Evolutionary conservation across 2,888 invertebrate species (phyloP).

Genomic region (Diabrotica balteata): DNA sequence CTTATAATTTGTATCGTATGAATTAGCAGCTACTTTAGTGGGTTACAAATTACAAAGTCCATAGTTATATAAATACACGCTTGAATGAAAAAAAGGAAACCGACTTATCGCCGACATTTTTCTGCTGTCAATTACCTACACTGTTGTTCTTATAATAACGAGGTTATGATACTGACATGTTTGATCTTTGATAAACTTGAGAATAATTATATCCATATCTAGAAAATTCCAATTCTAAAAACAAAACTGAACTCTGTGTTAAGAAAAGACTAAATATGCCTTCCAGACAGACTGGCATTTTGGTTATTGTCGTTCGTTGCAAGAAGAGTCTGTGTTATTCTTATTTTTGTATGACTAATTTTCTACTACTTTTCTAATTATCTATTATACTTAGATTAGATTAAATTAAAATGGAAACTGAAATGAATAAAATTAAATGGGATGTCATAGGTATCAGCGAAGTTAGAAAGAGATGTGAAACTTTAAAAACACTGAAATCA

Average conservation of each 20-base stretch:
- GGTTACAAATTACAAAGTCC: conserved; percentile 14
- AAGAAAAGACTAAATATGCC: background rate
- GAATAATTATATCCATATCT: background rate
- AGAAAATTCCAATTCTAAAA: conserved; percentile 3
- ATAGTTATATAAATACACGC: conserved; percentile 6
- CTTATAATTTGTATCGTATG: too few relatives aligned
- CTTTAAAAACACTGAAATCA: too few relatives aligned
- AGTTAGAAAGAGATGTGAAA: too few relatives aligned
- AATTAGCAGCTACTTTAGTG: background rate
- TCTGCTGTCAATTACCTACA: conserved; percentile 10
- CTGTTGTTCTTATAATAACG: conserved; percentile 8
- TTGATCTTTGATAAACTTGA: conserved; percentile 11
- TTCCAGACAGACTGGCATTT: too few relatives aligned
- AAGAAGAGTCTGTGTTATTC: too few relatives aligned
- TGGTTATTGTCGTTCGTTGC: too few relatives aligned
- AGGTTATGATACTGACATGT: conserved; percentile 9
- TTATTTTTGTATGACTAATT: too few relatives aligned
- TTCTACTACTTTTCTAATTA: too few relatives aligned
- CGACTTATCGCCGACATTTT: conserved; percentile 4
- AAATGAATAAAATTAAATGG: too few relatives aligned
- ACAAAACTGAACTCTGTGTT: conserved; percentile 1
- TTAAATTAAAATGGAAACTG: too few relatives aligned
- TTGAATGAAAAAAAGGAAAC: conserved; percentile 9
- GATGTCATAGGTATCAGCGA: too few relatives aligned
- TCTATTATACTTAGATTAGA: too few relatives aligned